phyloP scores from a whole-genome alignment of 2,888 invertebrate species.

The Chrysina gloriosa region DNA sequence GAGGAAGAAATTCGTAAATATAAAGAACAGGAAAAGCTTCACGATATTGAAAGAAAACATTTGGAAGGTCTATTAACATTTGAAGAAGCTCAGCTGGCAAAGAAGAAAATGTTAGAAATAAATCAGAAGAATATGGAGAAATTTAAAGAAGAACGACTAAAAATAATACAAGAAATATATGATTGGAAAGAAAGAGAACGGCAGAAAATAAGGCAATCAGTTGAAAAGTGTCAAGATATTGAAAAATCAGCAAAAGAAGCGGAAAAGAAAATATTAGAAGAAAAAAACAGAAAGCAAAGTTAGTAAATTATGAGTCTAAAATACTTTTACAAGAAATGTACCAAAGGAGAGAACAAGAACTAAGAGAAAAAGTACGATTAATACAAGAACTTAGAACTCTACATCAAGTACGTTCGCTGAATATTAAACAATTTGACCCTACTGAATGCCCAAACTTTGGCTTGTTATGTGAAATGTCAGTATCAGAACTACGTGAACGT shows the following conservation, averaged over 20 bases:
- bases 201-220: slow-evolving; percentile 66
- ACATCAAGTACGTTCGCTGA: slow-evolving; percentile 58
- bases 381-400: slow-evolving; percentile 63
- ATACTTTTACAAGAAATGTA: slow-evolving; percentile 56
- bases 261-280: slow-evolving; percentile 67
- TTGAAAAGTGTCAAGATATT: slow-evolving; percentile 66
- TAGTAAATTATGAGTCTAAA: slow-evolving; percentile 68
- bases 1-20: slow-evolving; percentile 66
- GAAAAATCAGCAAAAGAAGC: slow-evolving; percentile 68
- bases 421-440: slow-evolving; percentile 67
- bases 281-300: slow-evolving; percentile 66
- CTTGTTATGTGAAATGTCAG: slow-evolving; percentile 74
- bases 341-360: slow-evolving; percentile 60
- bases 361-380: slow-evolving; percentile 60
- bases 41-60: slow-evolving; percentile 71
- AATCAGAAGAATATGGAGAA: slow-evolving; percentile 68
- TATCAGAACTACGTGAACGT: slow-evolving; percentile 72
- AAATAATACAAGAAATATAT: slow-evolving; percentile 67
- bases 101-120: slow-evolving; percentile 65
- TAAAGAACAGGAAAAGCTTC: slow-evolving; percentile 66
- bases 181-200: slow-evolving; percentile 67
- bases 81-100: slow-evolving; percentile 72
- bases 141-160: slow-evolving; percentile 67
- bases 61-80: slow-evolving; percentile 69
- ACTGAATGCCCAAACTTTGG: slow-evolving; percentile 71